Percentiles rank a stretch among this genome's conserved stretches.
Evolutionary conservation across 2,888 invertebrate species (phyloP).

Genomic region (Protula sp.): DNA sequence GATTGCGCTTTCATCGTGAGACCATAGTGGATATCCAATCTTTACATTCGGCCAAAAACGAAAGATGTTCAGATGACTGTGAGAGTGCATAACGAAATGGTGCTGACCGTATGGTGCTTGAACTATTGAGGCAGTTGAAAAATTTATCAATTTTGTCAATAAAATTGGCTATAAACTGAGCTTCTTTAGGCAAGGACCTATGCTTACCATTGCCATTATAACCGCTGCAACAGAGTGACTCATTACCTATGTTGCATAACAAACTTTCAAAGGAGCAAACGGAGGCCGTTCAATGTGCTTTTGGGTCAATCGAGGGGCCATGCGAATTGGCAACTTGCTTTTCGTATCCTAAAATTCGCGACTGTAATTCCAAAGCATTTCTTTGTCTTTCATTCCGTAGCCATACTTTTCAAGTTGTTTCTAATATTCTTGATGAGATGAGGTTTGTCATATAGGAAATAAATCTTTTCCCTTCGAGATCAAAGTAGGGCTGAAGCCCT

Average conservation of each 20-base stretch:
- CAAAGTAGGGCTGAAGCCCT: slow-evolving; percentile 8
- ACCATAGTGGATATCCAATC: too few species aligned
- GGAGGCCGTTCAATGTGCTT: too few species aligned
- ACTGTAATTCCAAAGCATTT: too few species aligned
- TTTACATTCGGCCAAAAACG: too few species aligned
- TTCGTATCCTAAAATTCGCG: slow-evolving; percentile 3
- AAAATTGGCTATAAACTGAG: slow-evolving; percentile 6
- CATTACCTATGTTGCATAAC: slow-evolving; percentile 6
- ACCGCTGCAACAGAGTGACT: slow-evolving; percentile 10
- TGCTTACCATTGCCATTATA: background rate
- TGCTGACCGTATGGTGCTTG: background rate
- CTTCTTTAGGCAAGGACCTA: background rate
- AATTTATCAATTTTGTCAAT: too few species aligned
- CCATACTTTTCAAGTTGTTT: slow-evolving; percentile 8
- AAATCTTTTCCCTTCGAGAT: slow-evolving; percentile 1
- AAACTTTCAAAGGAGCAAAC: slow-evolving; percentile 8
- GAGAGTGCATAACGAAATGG: background rate
- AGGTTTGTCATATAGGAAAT: slow-evolving; percentile 10
- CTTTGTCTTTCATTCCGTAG: background rate
- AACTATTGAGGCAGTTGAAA: too few species aligned
- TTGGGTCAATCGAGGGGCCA: too few species aligned
- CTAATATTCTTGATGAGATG: slow-evolving; percentile 11
- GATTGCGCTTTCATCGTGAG: too few species aligned
- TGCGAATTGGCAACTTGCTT: background rate
- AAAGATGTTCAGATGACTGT: background rate